phyloP scores from a whole-genome alignment of 2,113 vertebrate genomes.

The rabbit (Oryctolagus cuniculus) region DNA sequence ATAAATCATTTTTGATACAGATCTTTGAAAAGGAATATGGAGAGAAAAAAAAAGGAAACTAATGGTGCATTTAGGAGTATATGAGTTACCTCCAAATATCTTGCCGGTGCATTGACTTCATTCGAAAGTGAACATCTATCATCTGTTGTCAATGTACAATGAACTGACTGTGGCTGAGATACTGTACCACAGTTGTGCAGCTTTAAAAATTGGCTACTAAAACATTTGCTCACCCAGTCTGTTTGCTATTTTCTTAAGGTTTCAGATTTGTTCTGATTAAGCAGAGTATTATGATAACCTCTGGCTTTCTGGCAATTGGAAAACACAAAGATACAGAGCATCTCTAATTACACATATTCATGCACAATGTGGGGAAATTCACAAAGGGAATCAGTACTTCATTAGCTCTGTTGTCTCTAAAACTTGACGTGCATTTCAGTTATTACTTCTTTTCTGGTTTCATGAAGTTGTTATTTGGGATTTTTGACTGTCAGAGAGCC shows the following conservation, averaged over 20 bases:
- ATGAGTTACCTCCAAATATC: neutral
- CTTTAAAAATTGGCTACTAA: neutral
- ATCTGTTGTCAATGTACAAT: neutral
- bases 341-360: neutral
- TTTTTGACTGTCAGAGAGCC: neutral
- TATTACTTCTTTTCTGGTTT: neutral
- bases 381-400: neutral
- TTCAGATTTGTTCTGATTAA: neutral
- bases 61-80: conserved; percentile 3
- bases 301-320: neutral
- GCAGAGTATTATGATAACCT: neutral
- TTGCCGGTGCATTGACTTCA: conserved; percentile 21
- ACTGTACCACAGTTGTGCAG: neutral
- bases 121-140: neutral
- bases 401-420: neutral
- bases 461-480: neutral
- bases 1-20: conserved; percentile 24
- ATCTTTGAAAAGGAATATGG: neutral
- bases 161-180: neutral
- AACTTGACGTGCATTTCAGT: neutral
- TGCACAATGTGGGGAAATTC: neutral
- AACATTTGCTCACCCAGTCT: neutral
- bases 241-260: neutral
- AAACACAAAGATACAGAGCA: neutral
- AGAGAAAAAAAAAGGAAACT: neutral